These are phyloP conservation scores for Hybognathus amarus DNA, from an alignment of 2,797 vertebrate species.

Conservation along the genomic window DNA sequence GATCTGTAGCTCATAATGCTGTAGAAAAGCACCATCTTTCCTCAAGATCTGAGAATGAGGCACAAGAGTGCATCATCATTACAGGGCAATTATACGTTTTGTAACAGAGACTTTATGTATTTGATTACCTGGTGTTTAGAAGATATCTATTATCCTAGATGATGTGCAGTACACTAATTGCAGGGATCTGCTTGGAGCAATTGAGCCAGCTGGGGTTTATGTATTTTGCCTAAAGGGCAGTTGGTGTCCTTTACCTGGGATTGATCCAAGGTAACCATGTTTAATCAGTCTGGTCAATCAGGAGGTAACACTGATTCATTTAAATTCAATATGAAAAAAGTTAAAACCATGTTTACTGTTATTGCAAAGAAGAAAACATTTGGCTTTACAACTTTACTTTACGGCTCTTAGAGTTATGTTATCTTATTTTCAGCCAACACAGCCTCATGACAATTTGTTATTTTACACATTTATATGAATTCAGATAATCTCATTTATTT, in stretches of 20 bases:
- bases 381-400: not conserved
- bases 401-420: not conserved
- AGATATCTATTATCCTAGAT: not conserved
- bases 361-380: not conserved
- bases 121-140: conserved; percentile 6
- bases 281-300: not conserved
- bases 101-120: not conserved
- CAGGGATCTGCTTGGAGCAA: not conserved
- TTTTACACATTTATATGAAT: not conserved
- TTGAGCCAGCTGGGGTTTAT: not conserved
- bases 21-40: conserved; percentile 11
- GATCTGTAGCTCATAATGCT: not conserved
- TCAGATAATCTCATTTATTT: not conserved
- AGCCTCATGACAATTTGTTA: not conserved
- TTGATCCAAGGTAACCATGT: not conserved
- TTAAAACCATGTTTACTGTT: not conserved
- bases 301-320: not conserved
- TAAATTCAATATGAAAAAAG: not conserved
- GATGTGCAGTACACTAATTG: conserved; percentile 6
- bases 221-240: not conserved
- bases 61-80: not conserved
- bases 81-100: not conserved
- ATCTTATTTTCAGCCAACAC: not conserved
- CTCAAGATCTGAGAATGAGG: not conserved
- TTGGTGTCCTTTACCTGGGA: conserved; percentile 1